A percentile compares a stretch with the other conserved stretches of the same genome.
phyloP scores from a whole-genome alignment of 2,888 invertebrate genomes.

The Campoplex nolae region DNA sequence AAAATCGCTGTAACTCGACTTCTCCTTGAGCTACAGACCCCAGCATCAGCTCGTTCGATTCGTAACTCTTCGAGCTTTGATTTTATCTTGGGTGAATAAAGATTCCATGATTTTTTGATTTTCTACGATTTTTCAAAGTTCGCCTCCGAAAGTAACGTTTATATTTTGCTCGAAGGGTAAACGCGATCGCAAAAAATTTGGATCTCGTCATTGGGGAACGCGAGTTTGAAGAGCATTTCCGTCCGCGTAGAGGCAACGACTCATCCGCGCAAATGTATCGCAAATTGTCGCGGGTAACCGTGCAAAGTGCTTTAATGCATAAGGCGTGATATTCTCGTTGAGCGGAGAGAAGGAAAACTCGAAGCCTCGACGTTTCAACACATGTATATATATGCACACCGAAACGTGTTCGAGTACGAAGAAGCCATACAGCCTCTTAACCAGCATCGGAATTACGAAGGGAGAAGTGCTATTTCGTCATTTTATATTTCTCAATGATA shows the following conservation, averaged over 20 bases:
- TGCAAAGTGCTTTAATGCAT: constrained; percentile 83
- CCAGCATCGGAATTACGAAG: constrained; percentile 63
- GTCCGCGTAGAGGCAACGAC: constrained; percentile 57
- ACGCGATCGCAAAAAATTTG: not conserved
- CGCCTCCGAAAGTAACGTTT: not conserved
- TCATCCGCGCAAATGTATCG: constrained; percentile 82
- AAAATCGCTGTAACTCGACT: not conserved
- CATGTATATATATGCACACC: constrained; percentile 25
- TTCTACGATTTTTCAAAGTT: not conserved
- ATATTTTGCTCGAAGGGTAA: not conserved
- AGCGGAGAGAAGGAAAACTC: constrained; percentile 70
- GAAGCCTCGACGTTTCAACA: constrained; percentile 12
- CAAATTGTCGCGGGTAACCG: constrained; percentile 81
- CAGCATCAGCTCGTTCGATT: not conserved
- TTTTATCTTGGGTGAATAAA: not conserved
- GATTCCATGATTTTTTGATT: not conserved
- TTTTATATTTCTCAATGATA: constrained; percentile 42
- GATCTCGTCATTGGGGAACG: constrained; percentile 2
- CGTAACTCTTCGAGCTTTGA: not conserved
- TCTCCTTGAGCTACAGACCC: not conserved
- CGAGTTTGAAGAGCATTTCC: constrained; percentile 30
- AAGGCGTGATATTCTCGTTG: constrained; percentile 71
- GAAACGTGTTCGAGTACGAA: constrained; percentile 60
- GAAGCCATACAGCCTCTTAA: constrained; percentile 74
- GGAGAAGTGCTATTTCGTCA: constrained; percentile 80